Percentiles rank a stretch among this genome's conserved stretches.
Evolutionary conservation across 2,797 vertebrate genomes (phyloP).

Genomic region (Megaceryle alcyon): DNA sequence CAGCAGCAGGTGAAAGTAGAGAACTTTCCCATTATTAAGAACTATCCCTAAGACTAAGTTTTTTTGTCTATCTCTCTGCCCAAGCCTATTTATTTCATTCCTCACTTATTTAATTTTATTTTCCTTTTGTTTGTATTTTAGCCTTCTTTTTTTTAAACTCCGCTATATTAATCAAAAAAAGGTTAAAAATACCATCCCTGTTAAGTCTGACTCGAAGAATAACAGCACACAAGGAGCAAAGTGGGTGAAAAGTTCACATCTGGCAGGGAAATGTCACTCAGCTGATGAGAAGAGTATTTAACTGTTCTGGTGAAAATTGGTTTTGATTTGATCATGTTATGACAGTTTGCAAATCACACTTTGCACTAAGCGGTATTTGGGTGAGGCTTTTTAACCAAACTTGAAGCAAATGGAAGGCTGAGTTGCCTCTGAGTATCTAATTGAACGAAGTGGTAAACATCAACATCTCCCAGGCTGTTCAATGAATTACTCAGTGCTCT

Average conservation of each 20-base stretch:
- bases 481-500: constrained; percentile 20
- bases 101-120: neutral
- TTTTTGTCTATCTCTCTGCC: neutral
- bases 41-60: neutral
- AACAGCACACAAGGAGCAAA: neutral
- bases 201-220: constrained; percentile 24
- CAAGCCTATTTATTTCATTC: neutral
- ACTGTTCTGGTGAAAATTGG: constrained; percentile 65
- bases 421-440: constrained; percentile 7
- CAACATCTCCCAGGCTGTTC: constrained; percentile 34
- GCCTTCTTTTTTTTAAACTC: neutral
- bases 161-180: neutral
- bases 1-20: neutral
- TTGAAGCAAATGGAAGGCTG: constrained; percentile 1
- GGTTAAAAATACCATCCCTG: neutral
- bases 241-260: constrained; percentile 65
- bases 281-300: constrained; percentile 52
- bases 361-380: constrained; percentile 58
- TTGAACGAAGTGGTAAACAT: constrained; percentile 15
- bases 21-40: constrained; percentile 1
- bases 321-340: constrained; percentile 71
- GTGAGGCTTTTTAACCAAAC: constrained; percentile 61
- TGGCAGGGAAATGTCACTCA: constrained; percentile 63
- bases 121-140: neutral
- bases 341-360: constrained; percentile 70